phyloP scores from a whole-genome alignment of 2,888 invertebrate species.

The Enchytraeus crypticus region DNA sequence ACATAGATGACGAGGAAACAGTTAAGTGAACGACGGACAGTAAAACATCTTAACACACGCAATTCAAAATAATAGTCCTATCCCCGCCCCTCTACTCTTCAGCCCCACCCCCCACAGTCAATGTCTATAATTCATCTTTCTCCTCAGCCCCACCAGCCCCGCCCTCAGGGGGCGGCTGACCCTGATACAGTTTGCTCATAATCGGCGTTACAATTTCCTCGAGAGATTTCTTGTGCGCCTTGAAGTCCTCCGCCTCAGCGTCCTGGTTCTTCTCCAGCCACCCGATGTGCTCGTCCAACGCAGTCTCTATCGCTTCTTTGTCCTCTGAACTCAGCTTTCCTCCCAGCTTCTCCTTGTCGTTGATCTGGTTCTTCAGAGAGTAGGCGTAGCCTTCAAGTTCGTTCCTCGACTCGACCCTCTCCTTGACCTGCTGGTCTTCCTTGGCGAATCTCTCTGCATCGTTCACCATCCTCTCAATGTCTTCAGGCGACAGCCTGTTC shows the following conservation, averaged over 20 bases:
- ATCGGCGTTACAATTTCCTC: conserved; percentile 94
- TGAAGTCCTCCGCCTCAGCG: conserved; percentile 81
- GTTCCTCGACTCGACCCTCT: conserved; percentile 88
- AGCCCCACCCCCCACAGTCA: too few species aligned
- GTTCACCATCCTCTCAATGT: conserved; percentile 97
- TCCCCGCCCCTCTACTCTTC: too few species aligned
- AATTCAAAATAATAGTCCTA: too few species aligned
- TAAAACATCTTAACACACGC: too few species aligned
- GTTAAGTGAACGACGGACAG: too few species aligned
- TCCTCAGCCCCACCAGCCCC: conserved; percentile 53
- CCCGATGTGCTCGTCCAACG: conserved; percentile 91
- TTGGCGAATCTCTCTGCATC: conserved; percentile 98
- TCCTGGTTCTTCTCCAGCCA: conserved; percentile 95
- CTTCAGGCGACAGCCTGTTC: conserved; percentile 90
- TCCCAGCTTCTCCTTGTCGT: conserved; percentile 93
- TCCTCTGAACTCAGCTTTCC: conserved; percentile 79
- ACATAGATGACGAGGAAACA: too few species aligned
- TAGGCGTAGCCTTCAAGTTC: conserved; percentile 90
- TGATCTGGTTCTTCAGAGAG: conserved; percentile 90
- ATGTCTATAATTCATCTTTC: conserved; percentile 60
- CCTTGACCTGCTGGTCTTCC: conserved; percentile 77
- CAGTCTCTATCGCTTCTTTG: conserved; percentile 83
- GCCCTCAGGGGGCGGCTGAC: conserved; percentile 57
- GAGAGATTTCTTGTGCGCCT: conserved; percentile 84
- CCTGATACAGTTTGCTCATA: conserved; percentile 82